Evolutionary conservation across 2,797 vertebrate species (phyloP), one percentile per base, ranked within the genome.

Genomic region (Macroramphosus scolopax): DNA sequence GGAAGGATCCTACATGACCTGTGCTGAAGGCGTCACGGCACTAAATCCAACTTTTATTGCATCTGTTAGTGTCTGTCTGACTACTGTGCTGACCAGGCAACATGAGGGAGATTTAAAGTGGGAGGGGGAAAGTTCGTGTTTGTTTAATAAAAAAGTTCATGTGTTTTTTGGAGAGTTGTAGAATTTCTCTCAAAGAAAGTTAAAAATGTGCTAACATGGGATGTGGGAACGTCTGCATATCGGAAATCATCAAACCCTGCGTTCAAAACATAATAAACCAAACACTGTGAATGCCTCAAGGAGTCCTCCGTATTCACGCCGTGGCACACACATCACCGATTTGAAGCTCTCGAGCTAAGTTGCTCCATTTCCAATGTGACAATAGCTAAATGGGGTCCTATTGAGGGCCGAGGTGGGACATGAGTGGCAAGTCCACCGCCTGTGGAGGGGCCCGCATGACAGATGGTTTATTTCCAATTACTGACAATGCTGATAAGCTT

Each of bases 401-500:
- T 80, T 77, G 78, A 81, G 67, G 66, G 47, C 60, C 26, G 36
- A n/a, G 68, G 76, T 62, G 63, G 80, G 73, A 73, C 31, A 42
- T 11, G 37, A 73, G 77, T 68, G 66, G 62, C 58, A 18, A 0
- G 3, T 52, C 17, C 6, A 9, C 34, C 2, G 47, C 60, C 47
- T 64, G 61, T 52, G 62, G 69, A 72, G 55, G 33, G 36, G 53
- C 24, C 52, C 36, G 41, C 30, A 44, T 64, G 63, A 77, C 75
- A 77, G 71, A 72, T 64, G 62, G 61, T 71, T 66, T 69, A 63
- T 77, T 83, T 77, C 72, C 74, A 83, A 75, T 81, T 57, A 65
- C 58, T 16, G 39, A 69, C 72, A 64, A 76, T 30, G 59, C 72
- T 51, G 68, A 75, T 77, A 64, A 69, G 46, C 68, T 73, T 60